These are phyloP conservation scores for Sarcophaga rosellei DNA, from an alignment of 2,888 invertebrate genomes.

Conservation along the genomic window DNA sequence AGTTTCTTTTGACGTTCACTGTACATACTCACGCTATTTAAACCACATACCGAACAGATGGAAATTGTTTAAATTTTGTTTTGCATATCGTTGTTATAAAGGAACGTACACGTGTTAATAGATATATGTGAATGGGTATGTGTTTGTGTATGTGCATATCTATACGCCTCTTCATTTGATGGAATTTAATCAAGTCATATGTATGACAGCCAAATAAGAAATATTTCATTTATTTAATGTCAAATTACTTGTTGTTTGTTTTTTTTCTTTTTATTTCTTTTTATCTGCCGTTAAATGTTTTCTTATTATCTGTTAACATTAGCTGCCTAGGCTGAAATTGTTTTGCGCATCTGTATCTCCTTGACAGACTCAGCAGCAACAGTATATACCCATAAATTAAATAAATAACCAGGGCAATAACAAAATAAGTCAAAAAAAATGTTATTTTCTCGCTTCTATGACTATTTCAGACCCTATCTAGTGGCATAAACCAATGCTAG, in stretches of 20 bases:
- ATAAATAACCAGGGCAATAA: background rate
- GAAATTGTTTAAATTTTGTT: no score
- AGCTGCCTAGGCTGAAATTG: slow-evolving; percentile 2
- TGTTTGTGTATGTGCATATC: background rate
- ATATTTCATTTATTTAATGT: slow-evolving; percentile 63
- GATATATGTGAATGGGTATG: background rate
- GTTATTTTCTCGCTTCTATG: no score
- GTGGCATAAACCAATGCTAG: no score
- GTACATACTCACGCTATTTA: no score
- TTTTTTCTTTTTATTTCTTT: background rate
- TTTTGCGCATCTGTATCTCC: background rate
- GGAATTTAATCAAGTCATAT: slow-evolving; percentile 31
- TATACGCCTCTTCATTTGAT: slow-evolving; percentile 5
- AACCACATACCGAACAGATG: no score
- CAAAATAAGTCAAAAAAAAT: background rate
- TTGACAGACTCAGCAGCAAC: background rate
- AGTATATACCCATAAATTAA: background rate
- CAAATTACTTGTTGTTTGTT: slow-evolving; percentile 58
- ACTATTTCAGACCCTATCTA: no score
- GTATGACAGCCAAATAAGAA: slow-evolving; percentile 24
- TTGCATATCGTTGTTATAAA: no score
- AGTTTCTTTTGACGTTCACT: no score
- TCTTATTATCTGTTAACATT: slow-evolving; percentile 60
- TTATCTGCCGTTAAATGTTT: slow-evolving; percentile 58
- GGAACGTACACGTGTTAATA: background rate